Evolutionary conservation across 2,113 vertebrate genomes (phyloP), one percentile per base, ranked within the genome.

Genomic region (Phoxinus phoxinus): DNA sequence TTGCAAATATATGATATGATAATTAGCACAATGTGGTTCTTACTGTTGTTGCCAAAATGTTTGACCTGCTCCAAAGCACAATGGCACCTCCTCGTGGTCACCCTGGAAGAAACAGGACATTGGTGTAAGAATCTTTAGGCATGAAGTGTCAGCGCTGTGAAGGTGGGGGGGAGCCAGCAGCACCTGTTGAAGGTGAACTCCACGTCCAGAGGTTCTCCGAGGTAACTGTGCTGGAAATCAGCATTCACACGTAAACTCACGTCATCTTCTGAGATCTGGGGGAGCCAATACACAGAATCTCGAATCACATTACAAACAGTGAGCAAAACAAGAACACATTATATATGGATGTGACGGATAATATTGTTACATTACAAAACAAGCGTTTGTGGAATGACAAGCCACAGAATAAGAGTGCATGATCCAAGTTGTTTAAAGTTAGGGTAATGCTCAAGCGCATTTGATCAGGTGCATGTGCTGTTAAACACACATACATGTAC

Each of bases 171-270:
- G 30, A 59, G 77, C 5, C 15, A 32, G 27, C 27, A 27, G 84
- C 88, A 98, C 98, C 97, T 97, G 92, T 95, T 96, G 19, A 93
- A 94, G 0, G 94, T 93, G 84, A 99, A 99, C 84, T 98, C 97
- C 44, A 99, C 96, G 84, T 99, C 96, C 90, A 99, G 94, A 1
- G 97, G 97, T 86, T 99, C 97, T 13, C 89, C 95, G 11, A 95
- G 92, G 86, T 99, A 99, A 35, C 89, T n/a, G 13, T 88, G 93
- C 59, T 96, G 96, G 89, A 99, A 96, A 2, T 96, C 94, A 0
- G 91, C 71, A 83, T 97, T 96, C 61, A 96, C 93, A 61, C 95
- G 95, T 82, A 99, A 95, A 88, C 93, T 95, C 83, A 97, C 93
- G 1, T 96, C 94, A 85, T 98, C 97, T 7, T 97, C 93, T 19